Base-by-base conservation (phyloP, 35 echinoderm and acorn worm genomes). In the Lytechinus pictus region DNA sequence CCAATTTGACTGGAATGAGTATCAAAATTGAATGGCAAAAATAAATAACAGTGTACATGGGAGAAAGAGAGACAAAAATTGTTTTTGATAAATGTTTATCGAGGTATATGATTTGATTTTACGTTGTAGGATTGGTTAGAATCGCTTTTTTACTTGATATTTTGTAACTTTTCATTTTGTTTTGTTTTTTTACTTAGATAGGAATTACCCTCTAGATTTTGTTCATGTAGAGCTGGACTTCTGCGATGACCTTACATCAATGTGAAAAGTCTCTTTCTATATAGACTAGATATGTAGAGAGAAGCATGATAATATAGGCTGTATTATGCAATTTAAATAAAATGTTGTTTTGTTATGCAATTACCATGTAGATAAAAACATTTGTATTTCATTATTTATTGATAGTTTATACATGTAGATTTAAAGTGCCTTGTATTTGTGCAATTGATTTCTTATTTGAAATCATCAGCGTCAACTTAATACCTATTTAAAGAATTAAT, bases 381-480 rank as follows among this genome's bases (percentile, higher is more conserved):
- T 79, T 79, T 79, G 66, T 79, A 79, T 79, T 16, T 16, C 66
- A 79, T 79, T 79, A 79, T 79, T 79, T 79, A 79, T 79, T 79
- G 12, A 79, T 79, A 79, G 8, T 24, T 24, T 79, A 79, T 79
- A 79, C 19, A 79, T 79, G 21, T 19, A 79, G 6, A 44, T 44
- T 44, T 44, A 44, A 79, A 79, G 66, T 79, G 66, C 66, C 66
- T 79, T 79, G 8, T 71, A 71, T 79, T 16, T 79, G 66, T 79
- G 66, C 19, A 79, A 79, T 79, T 14, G n/a, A n/a, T n/a, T n/a
- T 24, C 4, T 79, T 79, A 24, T 79, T 19, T 71, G 1, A 79
- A 79, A 14, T n/a, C 66, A 4, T 58, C 56, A 58, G 56, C 56
- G 1, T 58, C 2, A 11, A 11, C 56, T 58, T 58, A 2, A 44